phyloP scores from a whole-genome alignment of 2,888 invertebrate genomes.

The Dicroscelio sp. region DNA sequence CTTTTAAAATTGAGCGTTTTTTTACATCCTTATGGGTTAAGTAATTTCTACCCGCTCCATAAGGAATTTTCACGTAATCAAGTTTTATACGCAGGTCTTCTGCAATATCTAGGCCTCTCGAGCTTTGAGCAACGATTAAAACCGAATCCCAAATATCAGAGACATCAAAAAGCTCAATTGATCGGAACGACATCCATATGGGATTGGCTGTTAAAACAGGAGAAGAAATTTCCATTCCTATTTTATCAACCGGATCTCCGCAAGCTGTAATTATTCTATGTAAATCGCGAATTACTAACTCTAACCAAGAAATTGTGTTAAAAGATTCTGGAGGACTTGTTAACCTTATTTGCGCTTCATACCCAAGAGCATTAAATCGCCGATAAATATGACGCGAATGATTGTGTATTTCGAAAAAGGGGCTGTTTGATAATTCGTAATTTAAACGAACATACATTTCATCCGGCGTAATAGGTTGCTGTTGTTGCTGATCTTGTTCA shows the following conservation, averaged over 20 bases:
- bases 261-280: not conserved
- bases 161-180: not conserved
- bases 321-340: not conserved
- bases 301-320: not conserved
- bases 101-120: not conserved
- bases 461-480: too few relatives aligned
- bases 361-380: not conserved
- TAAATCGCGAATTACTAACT: not conserved
- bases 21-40: not conserved
- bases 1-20: not conserved
- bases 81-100: not conserved
- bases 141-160: not conserved
- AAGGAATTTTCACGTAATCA: slow-evolving; percentile 2
- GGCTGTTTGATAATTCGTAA: too few relatives aligned
- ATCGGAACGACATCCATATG: not conserved
- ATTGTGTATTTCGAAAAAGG: too few relatives aligned
- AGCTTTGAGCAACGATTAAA: not conserved
- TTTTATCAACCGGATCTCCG: not conserved
- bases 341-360: not conserved
- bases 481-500: too few relatives aligned
- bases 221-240: not conserved
- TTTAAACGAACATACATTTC: too few relatives aligned
- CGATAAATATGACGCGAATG: too few relatives aligned
- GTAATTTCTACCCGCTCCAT: not conserved
- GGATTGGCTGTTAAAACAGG: not conserved